Conservation (phyloP, 1,140 invertebrate species). For the Asbolus verrucosus region DNA sequence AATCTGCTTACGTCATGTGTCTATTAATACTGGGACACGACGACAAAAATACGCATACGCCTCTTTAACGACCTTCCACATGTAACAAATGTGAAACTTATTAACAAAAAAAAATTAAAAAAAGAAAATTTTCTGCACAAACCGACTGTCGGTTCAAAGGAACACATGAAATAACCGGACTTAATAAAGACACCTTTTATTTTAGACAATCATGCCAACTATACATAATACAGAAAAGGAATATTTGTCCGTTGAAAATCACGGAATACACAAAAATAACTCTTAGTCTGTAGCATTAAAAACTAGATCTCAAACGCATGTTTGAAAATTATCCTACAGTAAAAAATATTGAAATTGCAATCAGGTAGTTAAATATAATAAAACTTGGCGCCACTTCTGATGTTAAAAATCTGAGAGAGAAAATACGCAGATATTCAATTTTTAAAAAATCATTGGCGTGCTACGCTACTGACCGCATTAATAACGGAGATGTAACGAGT, state of each 20-base stretch:
- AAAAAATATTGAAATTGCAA: slow-evolving; percentile 3
- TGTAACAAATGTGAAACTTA: too few species aligned
- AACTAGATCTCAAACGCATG: slow-evolving; percentile 17
- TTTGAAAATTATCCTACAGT: background rate
- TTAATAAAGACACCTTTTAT: slow-evolving; percentile 21
- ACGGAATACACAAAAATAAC: background rate
- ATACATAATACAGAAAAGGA: slow-evolving; percentile 22
- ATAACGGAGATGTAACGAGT: background rate
- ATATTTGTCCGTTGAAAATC: background rate
- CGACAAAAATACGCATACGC: too few species aligned
- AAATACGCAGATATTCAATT: slow-evolving; percentile 13
- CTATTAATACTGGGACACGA: too few species aligned
- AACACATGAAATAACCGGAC: slow-evolving; percentile 9
- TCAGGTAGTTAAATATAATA: slow-evolving; percentile 7
- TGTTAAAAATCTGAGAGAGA: background rate
- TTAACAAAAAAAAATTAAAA: too few species aligned
- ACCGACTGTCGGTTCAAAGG: background rate
- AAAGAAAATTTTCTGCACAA: too few species aligned
- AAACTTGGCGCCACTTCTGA: slow-evolving; percentile 14
- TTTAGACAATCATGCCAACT: slow-evolving; percentile 23
- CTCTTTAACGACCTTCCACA: too few species aligned
- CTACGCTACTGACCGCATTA: background rate
- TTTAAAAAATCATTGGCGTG: background rate
- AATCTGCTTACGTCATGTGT: too few species aligned
- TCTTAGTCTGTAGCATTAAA: slow-evolving; percentile 2